Evolutionary conservation across 2,797 vertebrate species (phyloP), one percentile per base, ranked within the genome.

Genomic region (Salmo trutta): DNA sequence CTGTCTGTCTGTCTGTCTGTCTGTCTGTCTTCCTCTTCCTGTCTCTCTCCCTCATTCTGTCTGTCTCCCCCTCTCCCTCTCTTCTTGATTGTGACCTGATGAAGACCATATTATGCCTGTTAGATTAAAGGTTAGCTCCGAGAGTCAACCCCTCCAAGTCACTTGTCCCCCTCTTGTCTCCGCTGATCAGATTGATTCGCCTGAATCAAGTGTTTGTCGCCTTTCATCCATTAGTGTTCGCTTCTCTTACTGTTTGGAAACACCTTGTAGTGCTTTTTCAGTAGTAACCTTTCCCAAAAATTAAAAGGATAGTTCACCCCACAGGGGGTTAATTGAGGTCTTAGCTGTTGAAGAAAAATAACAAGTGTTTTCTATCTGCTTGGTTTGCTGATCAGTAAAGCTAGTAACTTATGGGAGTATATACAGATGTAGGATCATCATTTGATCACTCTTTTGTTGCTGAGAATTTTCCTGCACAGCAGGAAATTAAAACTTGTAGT

Each of bases 71-170:
- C 59, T 74, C 71, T 72, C 74, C 36, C 10, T 54, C 21, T 79
- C 31, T 8, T 70, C 62, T 74, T 73, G 33, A 83, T 86, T 73
- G 62, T 86, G 84, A 80, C 77, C 66, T 81, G 70, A 79, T 85
- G 74, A 78, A 76, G 75, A 78, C 79, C 77, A 33, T 72, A 81
- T 85, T 33, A 82, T 83, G 82, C 77, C 66, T 51, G 64, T 36
- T 79, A 81, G 81, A 83, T 83, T 83, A 81, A 86, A 87, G 75
- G 75, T 21, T 75, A 69, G 29, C 52, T 31, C 68, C 52, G 36
- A 69, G 68, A 31, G 56, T 78, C 79, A 75, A 73, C 75, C 75
- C 33, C 21, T 24, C 68, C 62, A 64, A 65, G 62, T 85, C 81
- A 73, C 54, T 73, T 76, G 76, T 81, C 41, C 41, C 41, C 10